Conservation (phyloP, 2,113 vertebrate species). For the Procapra przewalskii region DNA sequence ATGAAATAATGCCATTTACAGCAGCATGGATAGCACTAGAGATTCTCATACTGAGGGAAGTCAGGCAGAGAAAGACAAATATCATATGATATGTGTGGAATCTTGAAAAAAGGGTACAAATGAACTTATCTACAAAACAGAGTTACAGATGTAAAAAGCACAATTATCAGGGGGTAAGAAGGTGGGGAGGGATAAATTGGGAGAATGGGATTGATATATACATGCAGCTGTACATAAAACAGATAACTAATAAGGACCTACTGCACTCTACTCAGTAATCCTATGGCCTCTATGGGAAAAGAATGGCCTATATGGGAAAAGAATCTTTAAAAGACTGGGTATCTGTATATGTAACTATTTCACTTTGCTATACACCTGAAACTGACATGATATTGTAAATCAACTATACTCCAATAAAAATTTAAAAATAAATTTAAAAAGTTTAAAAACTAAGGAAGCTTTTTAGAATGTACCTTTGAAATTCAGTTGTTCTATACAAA, state of each 20-base stretch:
- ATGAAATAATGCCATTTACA: not conserved
- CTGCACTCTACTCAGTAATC: not conserved
- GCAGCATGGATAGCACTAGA: not conserved
- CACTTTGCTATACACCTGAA: not conserved
- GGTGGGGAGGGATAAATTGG: not conserved
- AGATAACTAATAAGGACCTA: not conserved
- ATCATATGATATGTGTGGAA: not conserved
- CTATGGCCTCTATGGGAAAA: not conserved
- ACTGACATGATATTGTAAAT: not conserved
- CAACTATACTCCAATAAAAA: not conserved
- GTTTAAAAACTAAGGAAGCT: not conserved
- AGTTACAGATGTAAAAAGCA: not conserved
- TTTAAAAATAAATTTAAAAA: not conserved
- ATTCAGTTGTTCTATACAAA: not conserved
- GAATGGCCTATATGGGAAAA: not conserved
- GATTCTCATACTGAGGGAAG: not conserved
- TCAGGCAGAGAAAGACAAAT: not conserved
- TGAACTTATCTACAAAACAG: not conserved
- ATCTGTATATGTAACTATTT: not conserved
- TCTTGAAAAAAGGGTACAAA: not conserved
- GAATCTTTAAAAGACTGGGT: not conserved
- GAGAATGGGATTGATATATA: not conserved
- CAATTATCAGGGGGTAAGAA: not conserved
- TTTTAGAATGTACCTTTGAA: not conserved
- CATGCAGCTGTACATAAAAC: not conserved